Conservation (phyloP, 2,797 vertebrate species). For the Anniella stebbinsi region DNA sequence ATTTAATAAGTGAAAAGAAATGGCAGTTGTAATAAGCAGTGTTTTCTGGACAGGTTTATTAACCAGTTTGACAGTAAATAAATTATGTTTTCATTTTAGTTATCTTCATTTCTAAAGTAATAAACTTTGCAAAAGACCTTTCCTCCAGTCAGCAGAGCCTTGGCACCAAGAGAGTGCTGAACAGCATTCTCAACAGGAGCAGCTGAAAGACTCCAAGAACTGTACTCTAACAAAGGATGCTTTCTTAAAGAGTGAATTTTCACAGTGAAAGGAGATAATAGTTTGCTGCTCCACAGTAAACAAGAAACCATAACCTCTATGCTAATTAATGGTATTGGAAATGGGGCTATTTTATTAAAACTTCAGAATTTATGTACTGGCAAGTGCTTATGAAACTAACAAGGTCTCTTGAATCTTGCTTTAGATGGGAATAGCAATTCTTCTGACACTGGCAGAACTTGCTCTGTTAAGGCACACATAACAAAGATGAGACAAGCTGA, state of each 20-base stretch:
- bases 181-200: slow-evolving; percentile 28
- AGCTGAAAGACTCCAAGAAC: slow-evolving; percentile 67
- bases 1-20: slow-evolving; percentile 38
- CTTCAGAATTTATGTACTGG: not conserved
- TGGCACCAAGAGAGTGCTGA: not conserved
- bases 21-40: not conserved
- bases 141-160: not conserved
- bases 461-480: not conserved
- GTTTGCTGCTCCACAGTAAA: slow-evolving; percentile 2
- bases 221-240: not conserved
- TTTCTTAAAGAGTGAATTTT: slow-evolving; percentile 18
- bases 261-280: not conserved
- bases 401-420: not conserved
- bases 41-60: slow-evolving; percentile 29
- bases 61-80: slow-evolving; percentile 6
- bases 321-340: not conserved
- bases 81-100: slow-evolving; percentile 37
- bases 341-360: not conserved
- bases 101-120: slow-evolving; percentile 36
- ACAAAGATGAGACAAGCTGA: not conserved
- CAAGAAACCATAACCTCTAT: not conserved
- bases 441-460: not conserved
- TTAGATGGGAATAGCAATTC: not conserved
- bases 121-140: slow-evolving; percentile 16
- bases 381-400: not conserved